Conservation (phyloP, 2,113 vertebrate species). For the Chauna torquata region DNA sequence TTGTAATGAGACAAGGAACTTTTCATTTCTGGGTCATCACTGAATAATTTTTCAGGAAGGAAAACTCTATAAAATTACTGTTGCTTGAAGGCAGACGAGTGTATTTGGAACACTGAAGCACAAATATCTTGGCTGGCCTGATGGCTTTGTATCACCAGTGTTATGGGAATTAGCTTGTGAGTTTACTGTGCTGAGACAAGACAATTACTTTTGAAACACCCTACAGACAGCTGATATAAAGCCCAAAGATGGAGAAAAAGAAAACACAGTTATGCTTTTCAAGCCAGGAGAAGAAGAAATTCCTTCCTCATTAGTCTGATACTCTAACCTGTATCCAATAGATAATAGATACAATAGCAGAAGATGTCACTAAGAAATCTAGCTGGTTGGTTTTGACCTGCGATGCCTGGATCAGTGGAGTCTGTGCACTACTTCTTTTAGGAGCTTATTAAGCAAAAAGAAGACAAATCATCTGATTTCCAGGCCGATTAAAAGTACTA, state of each 20-base stretch:
- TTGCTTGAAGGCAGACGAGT: slow-evolving; percentile 28
- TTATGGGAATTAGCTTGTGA: slow-evolving; percentile 36
- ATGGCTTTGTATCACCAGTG: not conserved
- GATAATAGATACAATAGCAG: not conserved
- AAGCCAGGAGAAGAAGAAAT: not conserved
- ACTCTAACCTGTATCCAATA: not conserved
- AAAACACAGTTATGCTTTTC: not conserved
- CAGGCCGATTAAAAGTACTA: not conserved
- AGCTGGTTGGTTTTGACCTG: not conserved
- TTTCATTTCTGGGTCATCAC: slow-evolving; percentile 43
- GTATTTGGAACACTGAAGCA: slow-evolving; percentile 8
- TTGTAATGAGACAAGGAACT: slow-evolving; percentile 17
- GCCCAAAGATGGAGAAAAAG: not conserved
- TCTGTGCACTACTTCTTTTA: not conserved
- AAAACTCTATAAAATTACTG: slow-evolving; percentile 24
- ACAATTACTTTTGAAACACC: slow-evolving; percentile 32
- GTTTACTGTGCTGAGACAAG: slow-evolving; percentile 27
- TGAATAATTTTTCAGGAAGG: slow-evolving; percentile 42
- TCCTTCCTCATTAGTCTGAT: not conserved
- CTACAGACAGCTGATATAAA: not conserved
- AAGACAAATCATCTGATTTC: not conserved
- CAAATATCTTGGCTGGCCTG: slow-evolving; percentile 38
- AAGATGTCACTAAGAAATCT: not conserved
- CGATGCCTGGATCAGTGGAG: not conserved
- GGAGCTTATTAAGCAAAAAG: not conserved